Percentiles rank a stretch among this genome's conserved stretches.
Evolutionary conservation across 2,113 vertebrate species (phyloP).

Genomic region (Vicugna pacos): DNA sequence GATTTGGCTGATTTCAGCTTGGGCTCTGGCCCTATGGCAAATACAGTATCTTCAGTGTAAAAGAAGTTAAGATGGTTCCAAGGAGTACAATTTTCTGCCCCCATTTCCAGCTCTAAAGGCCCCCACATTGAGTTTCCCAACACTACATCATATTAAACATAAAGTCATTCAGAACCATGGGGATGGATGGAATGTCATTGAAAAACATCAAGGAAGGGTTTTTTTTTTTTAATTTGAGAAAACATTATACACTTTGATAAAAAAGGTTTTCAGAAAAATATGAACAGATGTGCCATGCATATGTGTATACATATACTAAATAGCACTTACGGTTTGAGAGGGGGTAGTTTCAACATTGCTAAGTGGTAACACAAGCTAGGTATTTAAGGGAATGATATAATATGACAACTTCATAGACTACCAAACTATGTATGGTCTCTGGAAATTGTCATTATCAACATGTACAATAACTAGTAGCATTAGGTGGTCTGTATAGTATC

Average conservation of each 20-base stretch:
- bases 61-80: neutral
- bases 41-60: neutral
- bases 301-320: neutral
- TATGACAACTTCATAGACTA: conserved; percentile 81
- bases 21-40: neutral
- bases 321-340: conserved; percentile 69
- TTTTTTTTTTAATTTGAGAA: conserved; percentile 54
- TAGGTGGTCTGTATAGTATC: conserved; percentile 88
- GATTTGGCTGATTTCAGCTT: neutral
- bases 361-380: conserved; percentile 82
- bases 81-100: conserved; percentile 32
- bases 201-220: conserved; percentile 44
- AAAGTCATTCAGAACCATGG: conserved; percentile 70
- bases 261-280: conserved; percentile 34
- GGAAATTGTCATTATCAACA: conserved; percentile 90
- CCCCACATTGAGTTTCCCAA: conserved; percentile 5
- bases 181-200: conserved; percentile 51
- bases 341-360: conserved; percentile 75
- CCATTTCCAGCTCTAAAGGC: neutral
- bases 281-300: conserved; percentile 60
- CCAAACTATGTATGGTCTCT: conserved; percentile 83
- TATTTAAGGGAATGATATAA: conserved; percentile 83
- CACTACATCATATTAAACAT: neutral
- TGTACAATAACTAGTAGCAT: conserved; percentile 90
- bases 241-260: conserved; percentile 17